Evolutionary conservation across 1,140 invertebrate genomes (phyloP), one percentile per base, ranked within the genome.

Genomic region (Neomicropteryx cornuta): DNA sequence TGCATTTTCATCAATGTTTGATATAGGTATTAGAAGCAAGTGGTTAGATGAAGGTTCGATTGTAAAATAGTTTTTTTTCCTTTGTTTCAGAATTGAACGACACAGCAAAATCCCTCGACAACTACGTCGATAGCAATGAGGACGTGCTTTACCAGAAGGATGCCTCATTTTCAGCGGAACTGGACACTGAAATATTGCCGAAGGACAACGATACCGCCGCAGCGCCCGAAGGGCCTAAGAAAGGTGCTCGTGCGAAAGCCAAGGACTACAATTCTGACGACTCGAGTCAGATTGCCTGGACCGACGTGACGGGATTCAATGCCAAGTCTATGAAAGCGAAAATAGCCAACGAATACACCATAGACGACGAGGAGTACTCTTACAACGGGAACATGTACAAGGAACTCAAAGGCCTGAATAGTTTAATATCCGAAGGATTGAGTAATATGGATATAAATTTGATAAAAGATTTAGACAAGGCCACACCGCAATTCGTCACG

Each of bases 91-190:
- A 83, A 56, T 58, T 82, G 40, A 86, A 85, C 55, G 70, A 76
- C 38, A 83, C 81, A 20, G 47, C 43, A 24, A 73, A 66, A 45
- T 58, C 72, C 16, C 68, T 70, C 13, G 70, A 74, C 44, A 66
- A 62, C 41, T 56, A 59, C 28, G 54, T 66, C n/a, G 66, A 73
- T 38, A 73, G 72, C 34, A 70, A 71, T 48, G 81, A 84, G 54
- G 82, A 86, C 60, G 76, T 87, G 33, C 68, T 88, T 16, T 88
- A 88, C 55, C 82, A 86, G 67, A 83, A 83, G 55, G 84, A 83
- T 45, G 81, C 80, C 8, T 83, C 81, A 23, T 83, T 87, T 52
- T 83, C 83, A 39, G 83, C 82, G 40, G 78, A 83, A 55, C 61
- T 83, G 52, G 77, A 79, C 52, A 46, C 45, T 6, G 46, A 42